A percentile compares a stretch with the other conserved stretches of the same genome.
Evolutionary conservation across 2,113 vertebrate species (phyloP).

Genomic region (Poeciliopsis prolifica): DNA sequence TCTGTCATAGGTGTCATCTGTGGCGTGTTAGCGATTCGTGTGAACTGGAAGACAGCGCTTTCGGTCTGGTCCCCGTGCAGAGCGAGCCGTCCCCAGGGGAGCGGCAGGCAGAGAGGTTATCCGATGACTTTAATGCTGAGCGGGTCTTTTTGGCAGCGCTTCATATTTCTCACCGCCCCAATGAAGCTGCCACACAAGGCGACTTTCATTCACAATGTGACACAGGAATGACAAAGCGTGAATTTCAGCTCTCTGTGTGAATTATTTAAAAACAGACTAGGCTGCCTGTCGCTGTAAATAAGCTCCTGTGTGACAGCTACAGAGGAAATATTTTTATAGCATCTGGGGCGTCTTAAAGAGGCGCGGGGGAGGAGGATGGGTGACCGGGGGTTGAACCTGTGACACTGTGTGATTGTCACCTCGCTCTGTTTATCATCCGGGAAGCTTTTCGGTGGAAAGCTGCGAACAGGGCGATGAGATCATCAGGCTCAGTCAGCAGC

Average conservation of each 20-base stretch:
- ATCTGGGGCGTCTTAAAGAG: conserved; percentile 33
- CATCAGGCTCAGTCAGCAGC: conserved; percentile 17
- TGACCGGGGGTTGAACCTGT: conserved; percentile 56
- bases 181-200: conserved; percentile 13
- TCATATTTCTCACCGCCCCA: conserved; percentile 21
- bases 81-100: neutral
- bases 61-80: neutral
- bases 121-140: conserved; percentile 5
- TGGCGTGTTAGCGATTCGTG: neutral
- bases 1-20: neutral
- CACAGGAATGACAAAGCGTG: conserved; percentile 37
- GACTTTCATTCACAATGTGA: conserved; percentile 34
- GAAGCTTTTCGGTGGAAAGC: conserved; percentile 32
- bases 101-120: conserved; percentile 12
- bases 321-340: conserved; percentile 49
- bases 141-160: conserved; percentile 31
- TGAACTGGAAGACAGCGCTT: neutral
- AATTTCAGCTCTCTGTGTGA: conserved; percentile 40
- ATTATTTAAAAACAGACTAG: conserved; percentile 58
- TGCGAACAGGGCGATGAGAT: conserved; percentile 45
- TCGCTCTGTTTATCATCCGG: conserved; percentile 7
- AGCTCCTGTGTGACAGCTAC: conserved; percentile 37
- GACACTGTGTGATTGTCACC: conserved; percentile 19
- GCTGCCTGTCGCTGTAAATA: conserved; percentile 50
- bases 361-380: neutral